Evolutionary conservation across 1,140 invertebrate genomes (phyloP).

Genomic region (Cyclargus thomasi): DNA sequence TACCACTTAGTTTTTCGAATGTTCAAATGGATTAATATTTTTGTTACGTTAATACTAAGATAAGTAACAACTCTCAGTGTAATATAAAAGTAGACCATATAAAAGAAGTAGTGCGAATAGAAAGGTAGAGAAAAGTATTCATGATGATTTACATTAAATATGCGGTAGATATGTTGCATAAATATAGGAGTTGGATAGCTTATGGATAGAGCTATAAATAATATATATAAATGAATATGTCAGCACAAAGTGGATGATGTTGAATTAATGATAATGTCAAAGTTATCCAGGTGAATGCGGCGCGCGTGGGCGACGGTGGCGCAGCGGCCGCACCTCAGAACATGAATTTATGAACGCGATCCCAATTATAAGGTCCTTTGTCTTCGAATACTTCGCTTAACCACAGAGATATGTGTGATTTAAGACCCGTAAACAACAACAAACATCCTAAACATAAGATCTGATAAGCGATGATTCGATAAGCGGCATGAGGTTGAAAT

Average conservation of each 20-base stretch:
- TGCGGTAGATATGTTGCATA: background rate
- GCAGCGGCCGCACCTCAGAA: conserved; percentile 17
- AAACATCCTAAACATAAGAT: background rate
- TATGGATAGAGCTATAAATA: background rate
- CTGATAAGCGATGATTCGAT: background rate
- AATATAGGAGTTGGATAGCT: background rate
- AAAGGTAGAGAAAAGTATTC: background rate
- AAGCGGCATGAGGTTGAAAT: background rate
- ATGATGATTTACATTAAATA: background rate
- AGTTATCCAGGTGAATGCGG: conserved; percentile 35
- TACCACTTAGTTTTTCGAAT: too few species aligned
- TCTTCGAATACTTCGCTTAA: background rate
- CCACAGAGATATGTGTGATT: background rate
- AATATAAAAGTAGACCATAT: too few species aligned
- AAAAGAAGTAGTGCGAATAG: background rate
- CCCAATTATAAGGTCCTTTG: background rate
- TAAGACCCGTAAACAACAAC: background rate
- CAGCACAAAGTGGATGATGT: conserved; percentile 22
- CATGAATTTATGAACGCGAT: conserved; percentile 24
- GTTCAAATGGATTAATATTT: too few species aligned
- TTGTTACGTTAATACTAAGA: too few species aligned
- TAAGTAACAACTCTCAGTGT: too few species aligned
- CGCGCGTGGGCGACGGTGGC: conserved; percentile 24
- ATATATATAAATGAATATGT: conserved; percentile 13
- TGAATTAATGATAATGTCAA: conserved; percentile 28